phyloP scores from a whole-genome alignment of 2,797 vertebrate species.

The Iguana delicatissima region DNA sequence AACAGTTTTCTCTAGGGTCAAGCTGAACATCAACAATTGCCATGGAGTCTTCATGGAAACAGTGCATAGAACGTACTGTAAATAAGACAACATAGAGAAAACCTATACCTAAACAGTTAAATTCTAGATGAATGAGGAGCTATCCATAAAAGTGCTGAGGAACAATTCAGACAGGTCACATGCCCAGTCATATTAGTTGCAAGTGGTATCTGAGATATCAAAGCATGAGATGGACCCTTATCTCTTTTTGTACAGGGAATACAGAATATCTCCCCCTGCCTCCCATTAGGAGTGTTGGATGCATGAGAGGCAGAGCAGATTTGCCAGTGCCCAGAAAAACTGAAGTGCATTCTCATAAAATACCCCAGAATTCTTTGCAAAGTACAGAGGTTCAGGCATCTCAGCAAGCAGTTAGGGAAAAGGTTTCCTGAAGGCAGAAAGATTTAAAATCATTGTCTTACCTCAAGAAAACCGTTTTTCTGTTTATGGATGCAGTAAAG shows the following conservation, averaged over 20 bases:
- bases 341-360: neutral
- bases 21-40: neutral
- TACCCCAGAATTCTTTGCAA: neutral
- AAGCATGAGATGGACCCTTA: neutral
- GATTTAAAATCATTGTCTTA: neutral
- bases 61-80: neutral
- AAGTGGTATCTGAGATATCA: neutral
- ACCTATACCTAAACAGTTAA: neutral
- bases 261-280: neutral
- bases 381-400: neutral
- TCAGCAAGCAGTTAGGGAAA: slow-evolving; percentile 1
- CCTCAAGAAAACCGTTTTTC: neutral
- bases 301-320: neutral
- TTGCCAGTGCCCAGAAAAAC: neutral
- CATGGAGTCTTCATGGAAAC: neutral
- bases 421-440: slow-evolving; percentile 5
- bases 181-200: neutral
- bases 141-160: neutral
- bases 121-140: neutral
- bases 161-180: neutral
- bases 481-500: slow-evolving; percentile 21
- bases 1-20: neutral
- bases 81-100: neutral
- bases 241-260: neutral
- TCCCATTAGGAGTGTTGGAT: neutral